Conservation (phyloP, 2,797 vertebrate species). For the Galaxias olidus region DNA sequence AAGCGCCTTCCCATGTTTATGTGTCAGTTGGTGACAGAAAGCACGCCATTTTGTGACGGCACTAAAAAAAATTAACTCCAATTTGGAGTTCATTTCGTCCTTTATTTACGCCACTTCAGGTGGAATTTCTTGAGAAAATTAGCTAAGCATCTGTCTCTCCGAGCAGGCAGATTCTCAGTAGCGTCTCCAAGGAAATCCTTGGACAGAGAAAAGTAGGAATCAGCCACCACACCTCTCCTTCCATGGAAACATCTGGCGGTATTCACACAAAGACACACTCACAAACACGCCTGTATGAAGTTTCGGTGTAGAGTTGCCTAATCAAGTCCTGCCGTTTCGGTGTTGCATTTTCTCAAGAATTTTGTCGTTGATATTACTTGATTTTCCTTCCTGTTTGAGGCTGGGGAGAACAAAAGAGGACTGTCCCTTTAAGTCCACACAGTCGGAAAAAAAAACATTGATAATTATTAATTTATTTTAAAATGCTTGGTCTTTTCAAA, state of each 20-base stretch:
- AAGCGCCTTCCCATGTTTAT: not conserved
- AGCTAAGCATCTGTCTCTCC: not conserved
- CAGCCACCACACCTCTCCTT: too few species aligned
- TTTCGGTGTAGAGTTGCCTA: not conserved
- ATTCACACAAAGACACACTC: too few species aligned
- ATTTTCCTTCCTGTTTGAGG: not conserved
- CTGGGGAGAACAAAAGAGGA: not conserved
- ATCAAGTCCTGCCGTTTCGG: not conserved
- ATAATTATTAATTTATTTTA: too few species aligned
- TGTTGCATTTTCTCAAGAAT: not conserved
- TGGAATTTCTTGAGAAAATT: conserved; percentile 23
- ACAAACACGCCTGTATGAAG: not conserved
- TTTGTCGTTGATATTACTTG: not conserved
- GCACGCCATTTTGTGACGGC: not conserved
- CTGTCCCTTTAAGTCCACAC: not conserved
- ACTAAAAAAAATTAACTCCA: conserved; percentile 33
- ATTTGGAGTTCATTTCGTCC: conserved; percentile 3
- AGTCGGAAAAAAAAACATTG: too few species aligned
- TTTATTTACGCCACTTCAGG: conserved; percentile 13
- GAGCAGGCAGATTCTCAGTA: conserved; percentile 13
- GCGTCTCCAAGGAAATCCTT: not conserved
- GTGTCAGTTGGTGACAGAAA: conserved; percentile 1
- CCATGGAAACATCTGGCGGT: too few species aligned
- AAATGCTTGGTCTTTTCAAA: too few species aligned
- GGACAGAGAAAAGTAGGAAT: too few species aligned